phyloP scores from a whole-genome alignment of 2,888 invertebrate species.

The Dolichopus griseipennis region DNA sequence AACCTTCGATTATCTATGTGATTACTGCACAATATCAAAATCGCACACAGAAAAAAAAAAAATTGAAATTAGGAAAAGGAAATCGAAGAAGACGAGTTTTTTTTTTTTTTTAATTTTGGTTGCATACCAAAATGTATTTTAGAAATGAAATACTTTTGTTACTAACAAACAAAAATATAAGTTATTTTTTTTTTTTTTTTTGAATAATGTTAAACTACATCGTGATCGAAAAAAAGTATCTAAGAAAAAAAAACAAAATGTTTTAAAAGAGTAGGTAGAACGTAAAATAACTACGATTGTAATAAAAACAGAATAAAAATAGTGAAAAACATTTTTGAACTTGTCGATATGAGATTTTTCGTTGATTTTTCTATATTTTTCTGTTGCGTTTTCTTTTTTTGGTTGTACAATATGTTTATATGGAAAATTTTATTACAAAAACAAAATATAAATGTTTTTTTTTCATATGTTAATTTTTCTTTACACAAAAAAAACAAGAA shows the following conservation, averaged over 20 bases:
- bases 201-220: background rate
- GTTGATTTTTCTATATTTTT: background rate
- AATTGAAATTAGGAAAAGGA: background rate
- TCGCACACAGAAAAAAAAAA: no score
- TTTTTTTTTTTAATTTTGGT: background rate
- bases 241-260: no score
- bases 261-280: background rate
- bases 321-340: background rate
- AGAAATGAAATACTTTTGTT: background rate
- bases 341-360: conserved; percentile 4
- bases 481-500: no score
- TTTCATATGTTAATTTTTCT: no score
- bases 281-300: background rate
- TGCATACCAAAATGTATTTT: background rate
- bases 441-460: background rate
- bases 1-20: background rate
- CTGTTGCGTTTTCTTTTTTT: background rate
- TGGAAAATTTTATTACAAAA: background rate
- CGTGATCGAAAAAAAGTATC: background rate
- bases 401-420: background rate
- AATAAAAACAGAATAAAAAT: background rate
- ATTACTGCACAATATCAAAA: background rate
- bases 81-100: background rate
- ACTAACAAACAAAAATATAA: background rate
- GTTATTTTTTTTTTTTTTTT: background rate